A percentile compares a stretch with the other conserved stretches of the same genome.
Conservation (phyloP, 2,888 invertebrate genomes). For the Dasysyrphus albostriatus region DNA sequence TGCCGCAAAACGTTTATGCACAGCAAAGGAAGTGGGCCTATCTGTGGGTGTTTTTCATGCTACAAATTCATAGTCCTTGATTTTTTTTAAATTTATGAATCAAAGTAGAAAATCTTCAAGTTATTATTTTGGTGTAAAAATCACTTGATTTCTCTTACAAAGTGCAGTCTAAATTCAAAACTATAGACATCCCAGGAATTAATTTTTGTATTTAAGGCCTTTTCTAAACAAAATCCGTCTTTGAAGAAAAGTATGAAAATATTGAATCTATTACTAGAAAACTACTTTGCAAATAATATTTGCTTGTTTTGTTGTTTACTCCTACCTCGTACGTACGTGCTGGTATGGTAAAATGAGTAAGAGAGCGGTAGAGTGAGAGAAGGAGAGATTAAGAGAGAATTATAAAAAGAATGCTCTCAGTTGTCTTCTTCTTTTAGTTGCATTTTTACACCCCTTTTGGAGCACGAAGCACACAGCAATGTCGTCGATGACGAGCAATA, state of each 20-base stretch:
- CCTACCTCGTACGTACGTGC: slow-evolving; percentile 31
- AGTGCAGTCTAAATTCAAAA: too few species aligned
- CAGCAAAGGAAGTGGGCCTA: neutral
- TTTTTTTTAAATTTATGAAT: too few species aligned
- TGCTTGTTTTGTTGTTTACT: slow-evolving; percentile 10
- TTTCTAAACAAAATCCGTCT: neutral
- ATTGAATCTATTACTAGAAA: slow-evolving; percentile 65
- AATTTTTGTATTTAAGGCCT: neutral
- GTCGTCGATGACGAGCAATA: neutral
- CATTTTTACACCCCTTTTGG: slow-evolving; percentile 74
- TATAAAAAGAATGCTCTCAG: slow-evolving; percentile 14
- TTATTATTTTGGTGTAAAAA: too few species aligned
- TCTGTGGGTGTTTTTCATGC: neutral
- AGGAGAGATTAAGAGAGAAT: neutral
- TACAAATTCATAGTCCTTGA: too few species aligned
- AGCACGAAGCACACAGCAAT: slow-evolving; percentile 42
- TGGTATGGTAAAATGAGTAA: slow-evolving; percentile 22
- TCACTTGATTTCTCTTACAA: too few species aligned
- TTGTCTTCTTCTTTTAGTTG: slow-evolving; percentile 50
- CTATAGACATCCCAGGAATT: too few species aligned
- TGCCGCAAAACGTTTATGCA: neutral
- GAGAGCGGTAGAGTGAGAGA: neutral
- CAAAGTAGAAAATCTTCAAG: too few species aligned
- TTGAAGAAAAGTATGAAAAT: neutral
- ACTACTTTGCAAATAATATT: slow-evolving; percentile 54